These are phyloP conservation scores for Plumapathes pennacea DNA, from an alignment of 92 coral and sea anemone genomes.

Conservation along the genomic window DNA sequence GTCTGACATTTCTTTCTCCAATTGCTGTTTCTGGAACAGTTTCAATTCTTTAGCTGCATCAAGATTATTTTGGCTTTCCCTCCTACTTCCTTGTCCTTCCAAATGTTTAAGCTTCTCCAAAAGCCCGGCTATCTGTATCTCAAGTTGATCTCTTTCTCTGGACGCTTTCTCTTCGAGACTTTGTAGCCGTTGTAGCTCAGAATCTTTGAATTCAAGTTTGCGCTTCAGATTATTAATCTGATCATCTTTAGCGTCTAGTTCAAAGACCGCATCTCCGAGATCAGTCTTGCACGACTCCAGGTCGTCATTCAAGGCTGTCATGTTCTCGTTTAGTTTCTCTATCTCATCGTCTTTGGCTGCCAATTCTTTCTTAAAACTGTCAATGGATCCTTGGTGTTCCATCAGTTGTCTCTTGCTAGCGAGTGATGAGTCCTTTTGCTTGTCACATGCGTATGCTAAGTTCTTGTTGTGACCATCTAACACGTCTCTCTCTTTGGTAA, in stretches of 20 bases:
- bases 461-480: conserved; percentile 68
- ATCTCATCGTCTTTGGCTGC: conserved; percentile 64
- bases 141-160: conserved; percentile 65
- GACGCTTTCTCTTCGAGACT: conserved; percentile 60
- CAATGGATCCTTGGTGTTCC: conserved; percentile 67
- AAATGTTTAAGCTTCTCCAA: conserved; percentile 58
- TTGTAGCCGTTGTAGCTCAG: conserved; percentile 57
- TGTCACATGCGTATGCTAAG: conserved; percentile 46
- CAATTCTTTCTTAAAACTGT: conserved; percentile 49
- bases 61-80: too few species aligned
- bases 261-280: conserved; percentile 35
- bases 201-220: conserved; percentile 46
- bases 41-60: not conserved
- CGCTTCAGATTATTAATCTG: conserved; percentile 53
- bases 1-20: conserved; percentile 55
- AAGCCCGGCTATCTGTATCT: conserved; percentile 63
- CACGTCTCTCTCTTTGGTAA: conserved; percentile 56
- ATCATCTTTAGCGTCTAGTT: conserved; percentile 62
- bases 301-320: conserved; percentile 43
- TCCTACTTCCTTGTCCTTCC: conserved; percentile 39
- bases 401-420: conserved; percentile 53
- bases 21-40: conserved; percentile 22
- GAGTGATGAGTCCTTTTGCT: conserved; percentile 55
- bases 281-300: conserved; percentile 59
- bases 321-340: conserved; percentile 51